Base-by-base conservation (phyloP, 92 coral and sea anemone genomes). In the Parazoanthus swiftii region DNA sequence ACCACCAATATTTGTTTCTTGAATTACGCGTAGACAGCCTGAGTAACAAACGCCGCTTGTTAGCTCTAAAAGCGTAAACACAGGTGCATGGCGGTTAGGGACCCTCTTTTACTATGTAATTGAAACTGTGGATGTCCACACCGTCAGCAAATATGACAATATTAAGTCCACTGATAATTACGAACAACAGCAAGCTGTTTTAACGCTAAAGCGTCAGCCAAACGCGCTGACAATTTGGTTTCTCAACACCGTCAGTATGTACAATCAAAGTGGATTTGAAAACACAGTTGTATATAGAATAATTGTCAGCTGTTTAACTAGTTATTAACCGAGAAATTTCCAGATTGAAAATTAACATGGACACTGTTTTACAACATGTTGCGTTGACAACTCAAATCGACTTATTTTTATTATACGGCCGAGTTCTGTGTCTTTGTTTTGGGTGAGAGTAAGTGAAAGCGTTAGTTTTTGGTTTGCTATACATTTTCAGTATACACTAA, bases 1-100 rank as follows among this genome's bases (percentile, higher is more conserved):
- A 25, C 38, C n/a, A 42, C 33, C 29, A 84, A 71, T 84, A 73
- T 84, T 84, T 84, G 46, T 75, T 71, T 48, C 87, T 29, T 74
- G 66, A 84, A 48, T 73, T 70, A 84, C 42, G 87, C 65, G 71
- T 74, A 46, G 38, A 63, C n/a, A 63, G 1, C 70, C 8, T 13
- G 79, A 42, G 38, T 44, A 84, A 70, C 44, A 56, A 54, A 50
- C 25, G n/a, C 39, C 8, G 23, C 59, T 79, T 79, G 35, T 15
- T 51, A 58, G 73, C 29, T 80, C 44, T 80, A 66, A 14, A 3
- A 58, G 73, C 14, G 72, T 23, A 80, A 80, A 80, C 72, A 80
- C 85, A 80, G 85, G 85, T 80, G 85, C 85, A 36, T 20, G 68
- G 35, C 26, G 48, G 72, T 6, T 46, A 56, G 44, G 21, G 63